phyloP scores from a whole-genome alignment of 2,113 vertebrate genomes.

The Chaetodon auriga region DNA sequence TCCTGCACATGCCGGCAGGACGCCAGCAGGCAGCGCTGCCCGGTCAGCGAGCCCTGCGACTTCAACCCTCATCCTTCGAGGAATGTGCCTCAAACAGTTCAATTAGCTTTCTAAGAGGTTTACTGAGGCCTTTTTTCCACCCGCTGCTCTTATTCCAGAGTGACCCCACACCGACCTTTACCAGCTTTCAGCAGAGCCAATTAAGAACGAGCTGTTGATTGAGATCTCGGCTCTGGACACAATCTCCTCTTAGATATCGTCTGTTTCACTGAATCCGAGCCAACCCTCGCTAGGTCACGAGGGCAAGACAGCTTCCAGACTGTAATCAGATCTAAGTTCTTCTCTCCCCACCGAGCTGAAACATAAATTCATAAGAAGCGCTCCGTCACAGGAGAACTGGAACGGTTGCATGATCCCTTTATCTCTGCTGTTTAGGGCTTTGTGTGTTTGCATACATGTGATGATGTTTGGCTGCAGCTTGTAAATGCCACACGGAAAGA shows the following conservation, averaged over 20 bases:
- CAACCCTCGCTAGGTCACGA: background rate
- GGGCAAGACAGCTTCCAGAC: background rate
- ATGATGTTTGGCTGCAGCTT: background rate
- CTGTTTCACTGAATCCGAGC: background rate
- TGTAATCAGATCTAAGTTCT: constrained; percentile 17
- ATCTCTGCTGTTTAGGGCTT: background rate
- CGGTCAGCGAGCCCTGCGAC: constrained; percentile 53
- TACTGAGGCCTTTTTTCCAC: constrained; percentile 40
- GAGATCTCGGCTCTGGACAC: background rate
- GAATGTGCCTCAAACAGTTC: constrained; percentile 62
- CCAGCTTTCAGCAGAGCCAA: constrained; percentile 40
- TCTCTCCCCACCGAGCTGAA: background rate
- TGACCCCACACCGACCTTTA: constrained; percentile 15
- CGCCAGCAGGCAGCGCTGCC: constrained; percentile 11
- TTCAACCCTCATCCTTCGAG: constrained; percentile 57
- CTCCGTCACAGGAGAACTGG: background rate
- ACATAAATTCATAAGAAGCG: background rate
- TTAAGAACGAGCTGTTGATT: constrained; percentile 26
- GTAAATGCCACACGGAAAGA: background rate
- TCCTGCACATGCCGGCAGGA: background rate
- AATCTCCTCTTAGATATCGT: constrained; percentile 18
- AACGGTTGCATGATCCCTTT: background rate
- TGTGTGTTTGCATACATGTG: background rate
- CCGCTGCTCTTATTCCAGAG: constrained; percentile 33
- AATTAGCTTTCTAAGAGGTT: constrained; percentile 68